Conservation (phyloP, 1,140 invertebrate genomes). For the Heliconius hermathena region DNA sequence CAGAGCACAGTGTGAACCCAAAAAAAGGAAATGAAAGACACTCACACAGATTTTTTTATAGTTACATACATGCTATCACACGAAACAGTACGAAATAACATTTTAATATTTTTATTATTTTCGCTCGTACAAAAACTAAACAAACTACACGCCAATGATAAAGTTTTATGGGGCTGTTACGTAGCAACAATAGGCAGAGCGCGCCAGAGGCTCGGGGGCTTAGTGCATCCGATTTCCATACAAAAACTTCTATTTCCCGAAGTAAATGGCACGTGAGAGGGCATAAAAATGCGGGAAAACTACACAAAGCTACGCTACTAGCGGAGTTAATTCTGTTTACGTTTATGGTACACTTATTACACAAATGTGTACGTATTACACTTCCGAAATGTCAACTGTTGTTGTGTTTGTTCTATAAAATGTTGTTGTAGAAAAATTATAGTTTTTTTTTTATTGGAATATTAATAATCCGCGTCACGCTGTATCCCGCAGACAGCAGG, state of each 20-base stretch:
- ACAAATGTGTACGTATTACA: conserved; percentile 22
- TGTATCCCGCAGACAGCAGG: no score
- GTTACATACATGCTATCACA: neutral
- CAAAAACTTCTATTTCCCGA: conserved; percentile 76
- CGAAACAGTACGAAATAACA: neutral
- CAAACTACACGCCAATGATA: conserved; percentile 61
- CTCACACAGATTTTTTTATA: neutral
- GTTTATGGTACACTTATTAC: conserved; percentile 37
- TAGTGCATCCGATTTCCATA: conserved; percentile 77
- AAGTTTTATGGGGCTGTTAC: conserved; percentile 73
- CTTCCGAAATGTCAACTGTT: conserved; percentile 22
- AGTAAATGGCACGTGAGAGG: conserved; percentile 75
- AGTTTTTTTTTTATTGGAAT: neutral
- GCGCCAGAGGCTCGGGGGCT: conserved; percentile 57
- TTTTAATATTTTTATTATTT: neutral
- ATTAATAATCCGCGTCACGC: neutral
- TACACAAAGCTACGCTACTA: conserved; percentile 52
- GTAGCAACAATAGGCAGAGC: conserved; percentile 72
- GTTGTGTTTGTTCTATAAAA: neutral
- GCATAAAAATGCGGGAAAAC: conserved; percentile 77
- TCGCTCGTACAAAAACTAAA: conserved; percentile 41
- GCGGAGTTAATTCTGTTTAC: conserved; percentile 32
- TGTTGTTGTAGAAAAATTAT: neutral
- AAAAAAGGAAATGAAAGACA: no score
- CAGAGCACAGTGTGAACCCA: no score